Base-by-base conservation (phyloP, 2,888 invertebrate genomes). In the Agrypnus murinus region DNA sequence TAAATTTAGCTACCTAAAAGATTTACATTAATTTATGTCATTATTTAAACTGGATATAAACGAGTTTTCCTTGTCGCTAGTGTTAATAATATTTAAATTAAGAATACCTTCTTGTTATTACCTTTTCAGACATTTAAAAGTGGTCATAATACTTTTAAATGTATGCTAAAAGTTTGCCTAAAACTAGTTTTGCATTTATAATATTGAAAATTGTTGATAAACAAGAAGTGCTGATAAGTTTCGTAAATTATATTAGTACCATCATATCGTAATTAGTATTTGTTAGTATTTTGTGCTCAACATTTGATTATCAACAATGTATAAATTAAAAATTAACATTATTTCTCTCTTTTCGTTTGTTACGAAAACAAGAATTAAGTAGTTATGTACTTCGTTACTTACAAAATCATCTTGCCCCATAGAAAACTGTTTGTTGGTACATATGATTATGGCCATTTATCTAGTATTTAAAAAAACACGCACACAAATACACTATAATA, bases 31-130 rank as follows among this genome's bases (percentile, higher is more conserved):
- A 43, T 62, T 62, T 48, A 48, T 60, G n/a, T 50, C 9, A 63
- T 31, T 63, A 63, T 17, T 48, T 46, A 46, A 60, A 63, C 34
- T 63, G 48, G 62, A 60, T 45, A 48, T 14, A 48, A 63, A 63
- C 62, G 14, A 50, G 48, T 63, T 63, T 50, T 63, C 34, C 62
- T 50, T 19, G 25, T 50, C 31, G 9, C 25, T 7, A 14, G 3
- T 32, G 8, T 40, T 40, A 55, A 14, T 55, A 55, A 55, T 55
- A 36, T 55, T 55, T 36, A 55, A 55, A 55, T 55, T 55, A 15
- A 36, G 7, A n/a, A 10, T 40, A 12, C 40, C 40, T 10, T 7
- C 40, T 12, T 12, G 40, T 12, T n/a, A 40, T 12, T 40, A n/a
- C 12, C 40, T 43, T 40, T 43, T 43, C 14, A 43, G 7, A 43